Conservation (phyloP, 2,797 vertebrate genomes). For the Phaenicophaeus curvirostris region DNA sequence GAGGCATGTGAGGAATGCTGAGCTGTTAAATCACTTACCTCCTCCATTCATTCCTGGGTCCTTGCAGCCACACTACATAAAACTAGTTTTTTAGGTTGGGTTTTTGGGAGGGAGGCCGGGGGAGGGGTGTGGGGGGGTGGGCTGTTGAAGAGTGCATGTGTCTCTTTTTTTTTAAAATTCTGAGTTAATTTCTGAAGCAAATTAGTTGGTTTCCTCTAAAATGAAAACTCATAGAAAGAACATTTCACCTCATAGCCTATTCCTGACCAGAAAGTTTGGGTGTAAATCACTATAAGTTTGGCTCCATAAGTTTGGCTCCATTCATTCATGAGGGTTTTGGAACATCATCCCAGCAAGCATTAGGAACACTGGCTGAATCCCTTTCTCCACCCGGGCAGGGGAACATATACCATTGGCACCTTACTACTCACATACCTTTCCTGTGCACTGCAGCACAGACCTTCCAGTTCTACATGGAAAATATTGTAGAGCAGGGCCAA, state of each 20-base stretch:
- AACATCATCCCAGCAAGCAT: not conserved
- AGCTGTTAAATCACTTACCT: not conserved
- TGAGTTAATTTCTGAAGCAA: not conserved
- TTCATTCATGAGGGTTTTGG: not conserved
- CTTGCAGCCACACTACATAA: not conserved
- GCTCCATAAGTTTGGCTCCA: not conserved
- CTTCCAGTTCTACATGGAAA: not conserved
- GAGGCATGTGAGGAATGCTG: not conserved
- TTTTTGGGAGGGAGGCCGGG: too few relatives aligned
- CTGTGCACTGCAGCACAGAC: not conserved
- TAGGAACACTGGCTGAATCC: not conserved
- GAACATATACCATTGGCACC: not conserved
- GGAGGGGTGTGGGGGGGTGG: too few relatives aligned
- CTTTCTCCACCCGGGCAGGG: not conserved
- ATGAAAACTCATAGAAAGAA: not conserved
- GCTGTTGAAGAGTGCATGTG: accelerated
- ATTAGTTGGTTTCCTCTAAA: not conserved
- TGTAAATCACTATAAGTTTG: not conserved
- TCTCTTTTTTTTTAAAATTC: not conserved
- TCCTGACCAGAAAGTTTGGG: not conserved
- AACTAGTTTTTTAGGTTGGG: not conserved
- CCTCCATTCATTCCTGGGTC: not conserved
- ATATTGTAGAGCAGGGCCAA: not conserved
- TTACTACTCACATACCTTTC: not conserved
- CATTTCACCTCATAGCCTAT: not conserved